Evolutionary conservation across 2,797 vertebrate species (phyloP).

Genomic region (Eulemur mongoz): DNA sequence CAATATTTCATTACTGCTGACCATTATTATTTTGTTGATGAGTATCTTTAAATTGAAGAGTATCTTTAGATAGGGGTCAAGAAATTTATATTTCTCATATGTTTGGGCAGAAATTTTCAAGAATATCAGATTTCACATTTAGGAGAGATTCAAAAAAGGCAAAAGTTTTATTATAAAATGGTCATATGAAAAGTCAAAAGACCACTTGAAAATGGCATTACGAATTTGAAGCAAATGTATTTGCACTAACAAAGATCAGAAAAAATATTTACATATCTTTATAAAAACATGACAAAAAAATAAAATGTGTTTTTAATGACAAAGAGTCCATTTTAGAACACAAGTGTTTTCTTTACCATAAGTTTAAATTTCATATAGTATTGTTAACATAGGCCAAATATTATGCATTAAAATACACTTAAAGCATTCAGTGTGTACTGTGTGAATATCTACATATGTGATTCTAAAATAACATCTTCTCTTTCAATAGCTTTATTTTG

Average conservation of each 20-base stretch:
- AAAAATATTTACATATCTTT: not conserved
- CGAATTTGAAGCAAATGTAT: not conserved
- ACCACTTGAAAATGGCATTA: not conserved
- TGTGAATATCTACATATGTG: conserved; percentile 26
- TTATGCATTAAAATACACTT: not conserved
- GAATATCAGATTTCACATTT: not conserved
- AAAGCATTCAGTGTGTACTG: not conserved
- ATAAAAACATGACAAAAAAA: conserved; percentile 21
- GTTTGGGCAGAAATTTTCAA: not conserved
- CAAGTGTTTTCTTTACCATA: not conserved
- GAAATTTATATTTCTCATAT: not conserved
- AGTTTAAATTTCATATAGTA: conserved; percentile 36
- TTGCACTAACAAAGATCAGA: not conserved
- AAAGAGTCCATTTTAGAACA: not conserved
- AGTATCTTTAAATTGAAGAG: not conserved
- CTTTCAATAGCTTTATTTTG: conserved; percentile 58
- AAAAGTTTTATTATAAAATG: not conserved
- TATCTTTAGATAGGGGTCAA: not conserved
- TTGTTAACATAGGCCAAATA: not conserved
- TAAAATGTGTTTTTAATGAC: not conserved
- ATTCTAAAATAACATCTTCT: conserved; percentile 47
- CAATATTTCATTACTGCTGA: not conserved
- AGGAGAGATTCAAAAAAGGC: not conserved
- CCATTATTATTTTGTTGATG: not conserved
- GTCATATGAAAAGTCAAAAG: not conserved